Base-by-base conservation (phyloP, 1,140 invertebrate genomes). In the Frieseomelitta varia region DNA sequence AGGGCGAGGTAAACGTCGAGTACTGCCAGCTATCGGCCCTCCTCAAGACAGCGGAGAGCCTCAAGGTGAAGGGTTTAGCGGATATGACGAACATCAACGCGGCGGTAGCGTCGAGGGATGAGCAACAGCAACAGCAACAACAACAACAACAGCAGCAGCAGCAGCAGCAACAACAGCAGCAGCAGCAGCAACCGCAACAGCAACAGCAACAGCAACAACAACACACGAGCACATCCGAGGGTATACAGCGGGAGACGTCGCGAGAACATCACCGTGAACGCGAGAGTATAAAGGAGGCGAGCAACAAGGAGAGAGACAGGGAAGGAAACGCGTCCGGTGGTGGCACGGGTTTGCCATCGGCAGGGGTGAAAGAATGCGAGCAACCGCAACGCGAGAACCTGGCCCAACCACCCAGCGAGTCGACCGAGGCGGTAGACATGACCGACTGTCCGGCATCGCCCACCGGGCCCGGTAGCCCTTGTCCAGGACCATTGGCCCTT, bases 1-100 rank as follows among this genome's bases (percentile, higher is more conserved):
- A 98, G 94, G 98, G 98, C 90, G 98, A 99, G 95, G 98, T 99
- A 88, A 98, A 98, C 96, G 98, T 99, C 89, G 97, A 98, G 95
- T 98, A 98, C 94, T 98, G 97, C 95, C 97, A 98, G 95, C 96
- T 99, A 91, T 97, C 97, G 91, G 97, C 97, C 88, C 96, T 99
- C 90, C 96, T 99, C 87, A 98, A 98, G 95, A 98, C 98, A 91
- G 98, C 98, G 88, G 98, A 98, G 95, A 98, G 98, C 93, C 96
- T 99, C 67, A 98, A 98, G 95, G 97, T 97, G 80, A 98, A 98
- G 95, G 98, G 98, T 92, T 95, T 99, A 91, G 97, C 98, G 94
- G 98, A 98, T 95, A 98, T 98, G 97, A 98, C 97, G 90, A 97
- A 97, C 93, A 95, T 97, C 93, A 97, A 96, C 92, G 93, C 95